A percentile compares a stretch with the other conserved stretches of the same genome.
Evolutionary conservation across 2,888 invertebrate genomes (phyloP).

Genomic region (Dione vanillae): DNA sequence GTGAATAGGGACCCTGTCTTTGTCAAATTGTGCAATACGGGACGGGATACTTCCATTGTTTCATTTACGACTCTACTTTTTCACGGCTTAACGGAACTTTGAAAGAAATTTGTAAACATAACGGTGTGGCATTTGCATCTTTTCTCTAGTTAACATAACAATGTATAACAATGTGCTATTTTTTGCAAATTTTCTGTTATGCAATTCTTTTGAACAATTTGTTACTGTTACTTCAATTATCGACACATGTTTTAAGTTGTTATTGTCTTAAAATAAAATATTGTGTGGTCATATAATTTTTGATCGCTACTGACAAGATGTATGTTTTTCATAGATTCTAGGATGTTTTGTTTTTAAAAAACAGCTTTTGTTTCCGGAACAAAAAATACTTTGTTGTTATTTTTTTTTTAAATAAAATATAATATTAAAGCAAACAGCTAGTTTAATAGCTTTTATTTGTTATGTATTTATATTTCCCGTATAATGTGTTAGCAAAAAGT

Average conservation of each 20-base stretch:
- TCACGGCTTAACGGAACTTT: constrained; percentile 69
- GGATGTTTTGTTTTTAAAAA: neutral
- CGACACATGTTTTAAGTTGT: constrained; percentile 47
- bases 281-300: constrained; percentile 45
- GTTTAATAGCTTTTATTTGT: neutral
- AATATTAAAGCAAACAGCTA: too few relatives aligned
- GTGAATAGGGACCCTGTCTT: constrained; percentile 68
- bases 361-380: neutral
- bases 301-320: constrained; percentile 42
- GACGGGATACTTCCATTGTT: constrained; percentile 54
- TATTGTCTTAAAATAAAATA: constrained; percentile 45
- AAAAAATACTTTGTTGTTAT: too few relatives aligned
- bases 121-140: constrained; percentile 74
- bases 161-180: constrained; percentile 58
- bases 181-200: constrained; percentile 43
- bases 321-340: neutral
- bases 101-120: constrained; percentile 75
- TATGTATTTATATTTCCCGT: neutral
- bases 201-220: constrained; percentile 44
- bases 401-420: too few relatives aligned
- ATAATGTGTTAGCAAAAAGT: neutral
- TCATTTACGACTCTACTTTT: constrained; percentile 59
- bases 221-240: constrained; percentile 46
- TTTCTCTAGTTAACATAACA: constrained; percentile 70
- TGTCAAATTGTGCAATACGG: constrained; percentile 68